Conservation (phyloP, 2,113 vertebrate genomes). For the Pterocles orientalis region DNA sequence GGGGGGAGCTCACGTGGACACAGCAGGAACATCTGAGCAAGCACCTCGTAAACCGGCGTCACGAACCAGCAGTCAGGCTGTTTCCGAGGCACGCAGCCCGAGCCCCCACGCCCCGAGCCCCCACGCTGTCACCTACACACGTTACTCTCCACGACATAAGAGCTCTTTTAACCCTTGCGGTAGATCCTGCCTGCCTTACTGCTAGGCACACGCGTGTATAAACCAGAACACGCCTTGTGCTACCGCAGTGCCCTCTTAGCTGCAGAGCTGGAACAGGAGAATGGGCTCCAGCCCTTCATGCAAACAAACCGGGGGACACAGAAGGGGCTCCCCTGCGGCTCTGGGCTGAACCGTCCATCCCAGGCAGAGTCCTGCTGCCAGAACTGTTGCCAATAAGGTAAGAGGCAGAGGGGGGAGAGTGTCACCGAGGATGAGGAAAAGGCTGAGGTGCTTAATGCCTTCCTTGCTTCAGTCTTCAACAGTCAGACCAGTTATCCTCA, state of each 20-base stretch:
- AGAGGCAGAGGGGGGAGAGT: neutral
- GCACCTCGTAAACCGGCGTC: neutral
- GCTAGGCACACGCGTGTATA: neutral
- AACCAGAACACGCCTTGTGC: neutral
- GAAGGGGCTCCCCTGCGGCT: neutral
- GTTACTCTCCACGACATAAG: neutral
- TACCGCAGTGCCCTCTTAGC: neutral
- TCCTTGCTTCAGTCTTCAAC: no score
- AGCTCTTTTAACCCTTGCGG: neutral
- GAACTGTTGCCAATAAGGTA: neutral
- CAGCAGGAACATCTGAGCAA: neutral
- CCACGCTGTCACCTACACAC: neutral
- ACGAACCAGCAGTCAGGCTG: neutral
- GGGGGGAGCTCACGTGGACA: neutral
- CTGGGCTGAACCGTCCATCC: neutral
- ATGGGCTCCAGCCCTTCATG: neutral
- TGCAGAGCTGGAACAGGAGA: neutral
- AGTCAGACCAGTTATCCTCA: no score
- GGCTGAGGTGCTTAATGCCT: no score
- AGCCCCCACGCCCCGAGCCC: neutral
- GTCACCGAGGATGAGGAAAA: no score
- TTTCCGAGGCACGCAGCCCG: neutral
- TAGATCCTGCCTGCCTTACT: neutral
- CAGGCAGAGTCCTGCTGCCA: neutral
- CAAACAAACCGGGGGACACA: neutral